Evolutionary conservation across 1,140 invertebrate species (phyloP).

Genomic region (Drosophila athabasca): DNA sequence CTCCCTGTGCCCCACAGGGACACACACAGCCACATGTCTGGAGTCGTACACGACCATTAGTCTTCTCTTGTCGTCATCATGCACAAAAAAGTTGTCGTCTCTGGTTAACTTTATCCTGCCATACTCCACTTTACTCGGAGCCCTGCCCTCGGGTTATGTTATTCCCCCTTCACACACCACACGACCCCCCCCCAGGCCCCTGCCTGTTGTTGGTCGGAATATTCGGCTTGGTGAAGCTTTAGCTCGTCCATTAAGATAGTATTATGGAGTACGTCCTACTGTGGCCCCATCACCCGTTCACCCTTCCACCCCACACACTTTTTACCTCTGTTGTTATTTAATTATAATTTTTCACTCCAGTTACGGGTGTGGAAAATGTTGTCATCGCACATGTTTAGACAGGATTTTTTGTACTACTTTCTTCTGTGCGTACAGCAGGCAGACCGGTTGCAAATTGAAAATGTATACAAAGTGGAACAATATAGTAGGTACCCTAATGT

Average conservation of each 20-base stretch:
- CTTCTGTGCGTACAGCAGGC: background rate
- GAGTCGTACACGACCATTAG: constrained; percentile 50
- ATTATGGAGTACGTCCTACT: too few relatives aligned
- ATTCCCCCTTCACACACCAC: constrained; percentile 1
- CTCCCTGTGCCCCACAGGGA: background rate
- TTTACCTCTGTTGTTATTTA: constrained; percentile 55
- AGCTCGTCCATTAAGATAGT: constrained; percentile 47
- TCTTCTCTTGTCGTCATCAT: constrained; percentile 48
- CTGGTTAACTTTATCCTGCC: constrained; percentile 53
- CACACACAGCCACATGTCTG: constrained; percentile 27
- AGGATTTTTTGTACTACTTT: background rate
- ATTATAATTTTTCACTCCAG: constrained; percentile 63
- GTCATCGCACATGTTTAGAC: constrained; percentile 42
- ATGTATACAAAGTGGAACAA: background rate
- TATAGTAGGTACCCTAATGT: too few relatives aligned
- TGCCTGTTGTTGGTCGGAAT: constrained; percentile 11
- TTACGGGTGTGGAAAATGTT: constrained; percentile 52
- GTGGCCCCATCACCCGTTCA: background rate
- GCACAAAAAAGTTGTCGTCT: constrained; percentile 41
- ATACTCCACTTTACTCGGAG: constrained; percentile 22
- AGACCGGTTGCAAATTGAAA: constrained; percentile 51
- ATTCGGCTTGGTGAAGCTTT: constrained; percentile 38
- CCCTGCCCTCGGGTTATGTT: constrained; percentile 25
- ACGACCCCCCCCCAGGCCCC: too few relatives aligned
- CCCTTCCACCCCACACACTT: background rate